A percentile compares a stretch with the other conserved stretches of the same genome.
phyloP scores from a whole-genome alignment of 1,140 invertebrate genomes.

The Drosophila navojoa region DNA sequence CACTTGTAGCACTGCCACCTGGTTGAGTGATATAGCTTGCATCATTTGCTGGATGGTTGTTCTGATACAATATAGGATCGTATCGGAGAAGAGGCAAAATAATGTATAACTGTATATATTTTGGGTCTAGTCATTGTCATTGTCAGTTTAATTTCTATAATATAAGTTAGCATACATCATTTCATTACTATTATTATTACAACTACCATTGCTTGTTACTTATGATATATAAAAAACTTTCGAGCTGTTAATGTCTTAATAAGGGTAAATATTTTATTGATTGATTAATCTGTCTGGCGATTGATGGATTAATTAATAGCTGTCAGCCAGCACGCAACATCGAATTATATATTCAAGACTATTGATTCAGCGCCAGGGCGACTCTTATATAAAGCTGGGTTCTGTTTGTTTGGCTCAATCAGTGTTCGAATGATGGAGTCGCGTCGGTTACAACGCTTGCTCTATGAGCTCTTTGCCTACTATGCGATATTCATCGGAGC shows the following conservation, averaged over 20 bases:
- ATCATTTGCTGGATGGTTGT: constrained; percentile 34
- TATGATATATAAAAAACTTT: not conserved
- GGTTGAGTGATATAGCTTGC: constrained; percentile 20
- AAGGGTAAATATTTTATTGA: no score
- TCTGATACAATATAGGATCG: constrained; percentile 19
- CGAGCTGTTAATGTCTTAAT: no score
- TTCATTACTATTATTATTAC: not conserved
- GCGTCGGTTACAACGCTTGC: constrained; percentile 8
- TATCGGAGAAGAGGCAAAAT: not conserved
- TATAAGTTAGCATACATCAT: not conserved
- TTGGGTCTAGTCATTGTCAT: not conserved
- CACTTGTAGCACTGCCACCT: constrained; percentile 1
- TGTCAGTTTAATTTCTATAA: not conserved
- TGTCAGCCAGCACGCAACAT: no score
- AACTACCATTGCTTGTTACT: not conserved
- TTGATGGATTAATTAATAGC: no score
- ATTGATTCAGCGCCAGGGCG: not conserved
- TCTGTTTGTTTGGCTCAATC: not conserved
- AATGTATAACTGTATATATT: no score
- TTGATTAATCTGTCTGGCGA: no score
- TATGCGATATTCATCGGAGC: constrained; percentile 32
- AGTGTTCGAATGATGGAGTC: not conserved
- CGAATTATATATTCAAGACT: no score
- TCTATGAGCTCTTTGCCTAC: constrained; percentile 16
- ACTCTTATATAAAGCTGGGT: no score